Evolutionary conservation across 2,888 invertebrate genomes (phyloP), one percentile per base, ranked within the genome.

Genomic region (Amblyjoppa proteus): DNA sequence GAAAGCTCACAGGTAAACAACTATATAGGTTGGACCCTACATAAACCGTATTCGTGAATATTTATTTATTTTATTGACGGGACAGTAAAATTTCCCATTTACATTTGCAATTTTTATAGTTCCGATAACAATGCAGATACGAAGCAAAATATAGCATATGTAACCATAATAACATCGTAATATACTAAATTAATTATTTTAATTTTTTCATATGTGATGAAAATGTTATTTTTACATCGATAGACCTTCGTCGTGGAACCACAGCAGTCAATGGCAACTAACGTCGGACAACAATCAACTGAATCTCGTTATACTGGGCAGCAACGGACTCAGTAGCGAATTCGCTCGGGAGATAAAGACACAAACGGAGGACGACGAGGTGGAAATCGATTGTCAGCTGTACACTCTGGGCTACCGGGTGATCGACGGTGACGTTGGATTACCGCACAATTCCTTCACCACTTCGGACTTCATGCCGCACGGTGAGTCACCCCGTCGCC

Each of bases 391-490:
- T 94, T 97, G 96, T 88, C 96, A 96, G 92, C 95, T 97, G 88
- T 98, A 98, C 94, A 97, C 96, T 92, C 95, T 98, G 85, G 97
- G 98, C 93, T 97, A 97, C 93, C 96, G 97, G 91, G 96, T 98
- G 92, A 97, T 98, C 89, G 97, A 97, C 89, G 98, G 98, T 80
- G 98, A 98, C 94, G 97, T 97, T 90, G 96, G 96, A 91, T 95
- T 97, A 91, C 96, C 96, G 45, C 96, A 97, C 68, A 98, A 98
- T 94, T 97, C 97, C 71, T 97, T 98, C 91, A 96, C 96, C 90
- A 97, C 97, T 45, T 96, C 97, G 76, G 97, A 98, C 94, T 98
- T 98, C 93, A 96, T 97, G 92, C 98, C 98, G 45, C 98, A 98
- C 93, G 98, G 98, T 97, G 94, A 93, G 94, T 91, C 38, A 78